A percentile compares a stretch with the other conserved stretches of the same genome.
Evolutionary conservation across 2,113 vertebrate genomes (phyloP).

Genomic region (Atlantisia rogersi): DNA sequence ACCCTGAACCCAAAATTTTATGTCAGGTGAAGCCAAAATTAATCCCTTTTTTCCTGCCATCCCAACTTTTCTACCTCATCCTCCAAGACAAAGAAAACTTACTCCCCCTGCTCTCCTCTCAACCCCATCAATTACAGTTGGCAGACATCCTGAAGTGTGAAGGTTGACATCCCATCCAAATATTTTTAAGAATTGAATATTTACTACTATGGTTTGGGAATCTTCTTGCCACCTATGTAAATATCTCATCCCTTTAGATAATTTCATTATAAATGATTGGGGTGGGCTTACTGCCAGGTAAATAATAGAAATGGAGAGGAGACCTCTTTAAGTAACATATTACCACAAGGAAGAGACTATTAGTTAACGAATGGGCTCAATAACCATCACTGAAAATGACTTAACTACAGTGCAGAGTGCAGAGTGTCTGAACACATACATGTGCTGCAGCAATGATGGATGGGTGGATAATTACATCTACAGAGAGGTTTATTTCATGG

Average conservation of each 20-base stretch:
- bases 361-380: background rate
- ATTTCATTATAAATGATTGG: background rate
- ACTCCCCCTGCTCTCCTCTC: background rate
- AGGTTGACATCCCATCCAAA: background rate
- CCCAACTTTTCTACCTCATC: background rate
- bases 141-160: background rate
- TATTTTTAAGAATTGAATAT: background rate
- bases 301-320: background rate
- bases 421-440: fast-evolving
- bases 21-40: background rate
- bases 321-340: background rate
- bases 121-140: background rate
- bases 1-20: background rate
- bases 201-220: background rate
- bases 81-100: background rate
- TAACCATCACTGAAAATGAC: background rate
- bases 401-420: background rate
- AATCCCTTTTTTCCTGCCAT: background rate
- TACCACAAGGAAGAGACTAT: background rate
- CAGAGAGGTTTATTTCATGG: background rate
- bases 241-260: background rate
- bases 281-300: background rate
- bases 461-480: background rate
- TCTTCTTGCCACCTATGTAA: background rate
- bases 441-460: background rate